phyloP scores from a whole-genome alignment of 1,140 invertebrate species.

The Carposina sasakii region DNA sequence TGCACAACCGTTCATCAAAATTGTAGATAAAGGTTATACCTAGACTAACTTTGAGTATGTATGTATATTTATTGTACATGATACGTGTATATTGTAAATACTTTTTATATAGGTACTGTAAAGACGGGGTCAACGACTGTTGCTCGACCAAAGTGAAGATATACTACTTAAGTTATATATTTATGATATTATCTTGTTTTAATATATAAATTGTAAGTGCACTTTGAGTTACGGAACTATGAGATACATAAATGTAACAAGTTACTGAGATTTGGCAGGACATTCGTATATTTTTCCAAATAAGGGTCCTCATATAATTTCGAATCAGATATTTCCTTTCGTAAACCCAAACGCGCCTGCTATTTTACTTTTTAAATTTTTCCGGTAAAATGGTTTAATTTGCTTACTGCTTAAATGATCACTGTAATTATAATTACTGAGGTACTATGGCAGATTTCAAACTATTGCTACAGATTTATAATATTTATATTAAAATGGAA shows the following conservation, averaged over 20 bases:
- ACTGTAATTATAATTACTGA: slow-evolving; percentile 50
- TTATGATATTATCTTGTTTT: slow-evolving; percentile 61
- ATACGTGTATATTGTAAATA: slow-evolving; percentile 68
- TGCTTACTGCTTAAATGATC: background rate
- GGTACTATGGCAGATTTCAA: slow-evolving; percentile 63
- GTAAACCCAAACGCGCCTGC: too few species aligned
- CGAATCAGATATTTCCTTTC: too few species aligned
- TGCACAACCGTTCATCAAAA: slow-evolving; percentile 41
- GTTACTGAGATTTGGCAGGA: too few species aligned
- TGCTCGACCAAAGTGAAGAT: slow-evolving; percentile 45
- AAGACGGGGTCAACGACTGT: slow-evolving; percentile 54
- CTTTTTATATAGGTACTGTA: slow-evolving; percentile 61
- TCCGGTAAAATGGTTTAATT: too few species aligned
- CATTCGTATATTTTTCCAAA: too few species aligned
- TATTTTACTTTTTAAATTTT: too few species aligned
- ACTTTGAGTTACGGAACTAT: slow-evolving; percentile 70
- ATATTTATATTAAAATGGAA: slow-evolving; percentile 64
- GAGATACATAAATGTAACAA: slow-evolving; percentile 37
- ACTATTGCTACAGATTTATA: slow-evolving; percentile 61
- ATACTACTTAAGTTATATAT: slow-evolving; percentile 54
- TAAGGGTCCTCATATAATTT: too few species aligned
- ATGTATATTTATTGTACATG: slow-evolving; percentile 58
- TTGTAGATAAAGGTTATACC: slow-evolving; percentile 65
- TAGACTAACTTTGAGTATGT: too few species aligned
- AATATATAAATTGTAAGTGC: slow-evolving; percentile 66